These are phyloP conservation scores for Micropoecilia bifurca DNA, from an alignment of 2,797 vertebrate genomes.

Conservation along the genomic window DNA sequence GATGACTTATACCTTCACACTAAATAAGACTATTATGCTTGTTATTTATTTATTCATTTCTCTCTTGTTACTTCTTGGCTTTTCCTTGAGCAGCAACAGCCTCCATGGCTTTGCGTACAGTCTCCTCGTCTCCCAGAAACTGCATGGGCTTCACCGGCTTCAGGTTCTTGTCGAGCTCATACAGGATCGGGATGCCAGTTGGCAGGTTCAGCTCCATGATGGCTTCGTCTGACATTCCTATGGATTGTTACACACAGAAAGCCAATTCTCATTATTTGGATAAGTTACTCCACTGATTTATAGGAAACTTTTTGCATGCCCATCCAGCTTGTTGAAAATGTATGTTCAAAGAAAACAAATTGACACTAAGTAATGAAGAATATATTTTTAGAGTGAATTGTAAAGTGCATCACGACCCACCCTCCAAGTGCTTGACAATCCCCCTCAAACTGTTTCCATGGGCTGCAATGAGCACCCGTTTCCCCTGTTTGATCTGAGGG, in stretches of 20 bases:
- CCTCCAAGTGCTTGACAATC: conserved; percentile 93
- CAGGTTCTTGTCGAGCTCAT: conserved; percentile 92
- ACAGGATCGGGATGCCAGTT: conserved; percentile 93
- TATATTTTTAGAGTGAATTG: not conserved
- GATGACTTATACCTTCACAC: conserved; percentile 21
- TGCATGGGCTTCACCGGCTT: conserved; percentile 93
- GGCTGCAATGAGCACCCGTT: conserved; percentile 90
- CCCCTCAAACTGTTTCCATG: conserved; percentile 93
- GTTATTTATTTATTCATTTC: not conserved
- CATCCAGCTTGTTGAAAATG: not conserved
- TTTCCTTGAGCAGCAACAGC: conserved; percentile 94
- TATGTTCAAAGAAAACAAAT: not conserved
- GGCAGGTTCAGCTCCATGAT: conserved; percentile 97
- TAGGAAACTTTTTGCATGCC: not conserved
- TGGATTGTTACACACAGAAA: conserved; percentile 27
- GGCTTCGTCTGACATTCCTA: conserved; percentile 92
- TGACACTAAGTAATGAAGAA: not conserved
- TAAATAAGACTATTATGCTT: not conserved
- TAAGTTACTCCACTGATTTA: not conserved
- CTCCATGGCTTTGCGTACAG: conserved; percentile 93
- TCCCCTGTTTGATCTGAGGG: conserved; percentile 92
- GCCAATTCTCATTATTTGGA: not conserved
- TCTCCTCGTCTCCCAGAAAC: conserved; percentile 94
- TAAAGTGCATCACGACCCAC: conserved; percentile 56
- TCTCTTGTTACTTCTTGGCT: conserved; percentile 86